Conservation (phyloP, 23 tunicate genomes). For the Halocynthia aurantium region DNA sequence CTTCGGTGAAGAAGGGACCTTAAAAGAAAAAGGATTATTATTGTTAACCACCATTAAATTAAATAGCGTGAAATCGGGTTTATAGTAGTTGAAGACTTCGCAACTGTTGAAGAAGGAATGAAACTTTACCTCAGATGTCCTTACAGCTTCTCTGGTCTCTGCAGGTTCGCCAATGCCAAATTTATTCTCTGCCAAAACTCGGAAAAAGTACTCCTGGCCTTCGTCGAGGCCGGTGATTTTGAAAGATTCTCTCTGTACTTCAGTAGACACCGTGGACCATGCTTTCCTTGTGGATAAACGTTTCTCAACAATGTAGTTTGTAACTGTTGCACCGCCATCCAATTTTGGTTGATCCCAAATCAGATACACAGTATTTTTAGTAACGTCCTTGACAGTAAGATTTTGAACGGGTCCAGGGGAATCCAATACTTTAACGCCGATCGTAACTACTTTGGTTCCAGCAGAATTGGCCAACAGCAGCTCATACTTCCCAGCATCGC, state of each 20-base stretch:
- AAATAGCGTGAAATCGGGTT: too few relatives aligned
- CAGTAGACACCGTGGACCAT: slow-evolving; percentile 38
- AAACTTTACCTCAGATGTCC: slow-evolving; percentile 21
- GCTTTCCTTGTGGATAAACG: slow-evolving; percentile 24
- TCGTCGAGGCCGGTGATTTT: slow-evolving; percentile 38
- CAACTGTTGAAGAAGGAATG: background rate
- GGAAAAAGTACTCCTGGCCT: slow-evolving; percentile 29
- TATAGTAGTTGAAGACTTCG: background rate
- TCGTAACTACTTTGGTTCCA: slow-evolving; percentile 23
- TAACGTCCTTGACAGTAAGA: slow-evolving; percentile 70
- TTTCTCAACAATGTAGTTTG: slow-evolving; percentile 32
- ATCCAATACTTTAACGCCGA: slow-evolving; percentile 77
- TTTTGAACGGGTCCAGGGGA: slow-evolving; percentile 85
- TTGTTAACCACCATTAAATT: background rate
- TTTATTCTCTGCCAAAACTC: slow-evolving; percentile 44
- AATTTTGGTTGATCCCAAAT: slow-evolving; percentile 28
- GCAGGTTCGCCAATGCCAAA: slow-evolving; percentile 33
- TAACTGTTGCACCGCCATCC: slow-evolving; percentile 35
- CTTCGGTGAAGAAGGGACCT: slow-evolving; percentile 16
- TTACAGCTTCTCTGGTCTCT: slow-evolving; percentile 23
- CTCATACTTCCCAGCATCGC: slow-evolving; percentile 33
- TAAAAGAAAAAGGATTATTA: background rate
- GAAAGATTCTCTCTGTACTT: slow-evolving; percentile 27
- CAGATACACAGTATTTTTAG: slow-evolving; percentile 13
- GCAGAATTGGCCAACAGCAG: slow-evolving; percentile 25